Evolutionary conservation across 2,888 invertebrate genomes (phyloP), one percentile per base, ranked within the genome.

Genomic region (Platycheirus rosarum): DNA sequence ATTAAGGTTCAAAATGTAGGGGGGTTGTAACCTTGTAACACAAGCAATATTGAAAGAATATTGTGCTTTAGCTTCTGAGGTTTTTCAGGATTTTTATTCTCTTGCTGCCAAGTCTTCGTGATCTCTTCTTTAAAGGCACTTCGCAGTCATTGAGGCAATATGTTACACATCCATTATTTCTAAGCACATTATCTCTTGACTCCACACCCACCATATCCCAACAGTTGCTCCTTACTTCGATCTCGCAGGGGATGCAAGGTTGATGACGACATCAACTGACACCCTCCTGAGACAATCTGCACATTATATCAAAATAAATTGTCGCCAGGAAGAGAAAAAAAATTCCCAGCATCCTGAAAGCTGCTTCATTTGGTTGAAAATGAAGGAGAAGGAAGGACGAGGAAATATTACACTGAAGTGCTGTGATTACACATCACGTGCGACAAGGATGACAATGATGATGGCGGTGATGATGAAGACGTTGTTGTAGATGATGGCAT

Each of bases 251-350:
- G 49, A 40, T 35, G 29, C 35, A 37, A 48, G 53, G 53, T 63
- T 77, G 82, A 82, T 77, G 82, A 82, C 82, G 82, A 77, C 82
- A 77, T 77, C 71, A 62, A 73, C 68, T 82, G 82, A 82, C 82
- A 82, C 73, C 82, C 77, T 71, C 53, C 77, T 68, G 77, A 77
- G 68, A 82, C 77, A 82, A 82, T 82, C 82, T 82, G 71, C 82
- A 82, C 82, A 77, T 82, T 82, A 77, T 82, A 82, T 77, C 77
- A 82, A 68, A 82, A 82, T 82, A 82, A 77, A 82, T 82, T 82
- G 63, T 77, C 42, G 42, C 23, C 18, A 55, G 60, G n/a, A 75
- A 70, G 42, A n/a, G 49, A 48, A 46, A 35, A 51, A n/a, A n/a
- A n/a, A n/a, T n/a, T 46, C 42, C 32, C 48, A 65, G 62, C 14